Evolutionary conservation across 2,797 vertebrate genomes (phyloP).

Genomic region (Dromococcyx pavoninus): DNA sequence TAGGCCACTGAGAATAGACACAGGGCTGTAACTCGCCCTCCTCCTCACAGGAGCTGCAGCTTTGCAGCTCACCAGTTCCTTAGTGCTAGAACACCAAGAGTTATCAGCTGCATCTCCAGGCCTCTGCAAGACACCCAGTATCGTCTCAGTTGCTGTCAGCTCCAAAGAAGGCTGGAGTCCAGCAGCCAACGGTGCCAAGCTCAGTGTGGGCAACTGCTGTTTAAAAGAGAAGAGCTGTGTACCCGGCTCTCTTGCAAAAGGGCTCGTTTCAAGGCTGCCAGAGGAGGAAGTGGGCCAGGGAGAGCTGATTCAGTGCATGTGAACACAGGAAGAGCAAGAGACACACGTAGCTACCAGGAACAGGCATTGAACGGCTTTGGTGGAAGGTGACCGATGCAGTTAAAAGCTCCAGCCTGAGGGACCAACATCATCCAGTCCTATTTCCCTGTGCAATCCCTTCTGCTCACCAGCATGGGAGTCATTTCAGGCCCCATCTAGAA

Average conservation of each 20-base stretch:
- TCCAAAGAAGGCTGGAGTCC: not conserved
- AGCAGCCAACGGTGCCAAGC: slow-evolving; percentile 3
- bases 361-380: not conserved
- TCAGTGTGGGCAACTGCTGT: not conserved
- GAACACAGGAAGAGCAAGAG: not conserved
- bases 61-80: not conserved
- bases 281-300: slow-evolving; percentile 22
- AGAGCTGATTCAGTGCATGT: not conserved
- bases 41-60: rapidly evolving
- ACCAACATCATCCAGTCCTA: not conserved
- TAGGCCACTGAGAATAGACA: rapidly evolving
- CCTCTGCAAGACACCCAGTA: rapidly evolving
- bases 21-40: not conserved
- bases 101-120: not conserved
- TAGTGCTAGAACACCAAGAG: not conserved
- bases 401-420: slow-evolving; percentile 36
- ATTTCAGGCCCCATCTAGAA: not conserved
- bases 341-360: not conserved
- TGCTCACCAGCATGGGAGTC: not conserved
- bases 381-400: not conserved
- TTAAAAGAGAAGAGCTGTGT: not conserved
- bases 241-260: not conserved
- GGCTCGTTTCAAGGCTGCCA: not conserved
- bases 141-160: not conserved
- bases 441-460: not conserved